Evolutionary conservation across 2,888 invertebrate species (phyloP), one percentile per base, ranked within the genome.

Genomic region (Ligdia adustata): DNA sequence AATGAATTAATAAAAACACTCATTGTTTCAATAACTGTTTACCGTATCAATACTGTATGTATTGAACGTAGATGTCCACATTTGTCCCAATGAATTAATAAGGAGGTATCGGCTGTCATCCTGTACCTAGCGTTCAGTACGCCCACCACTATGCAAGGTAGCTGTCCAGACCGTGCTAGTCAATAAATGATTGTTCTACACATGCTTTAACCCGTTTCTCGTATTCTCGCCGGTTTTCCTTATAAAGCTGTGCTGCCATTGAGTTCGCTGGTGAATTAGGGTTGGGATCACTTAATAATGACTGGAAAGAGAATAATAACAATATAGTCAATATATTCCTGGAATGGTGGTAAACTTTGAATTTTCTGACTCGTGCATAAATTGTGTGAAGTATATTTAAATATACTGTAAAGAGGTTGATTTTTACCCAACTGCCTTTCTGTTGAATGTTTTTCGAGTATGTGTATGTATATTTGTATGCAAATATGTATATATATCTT

Each of bases 201-300:
- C 99, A 98, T 78, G 98, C 98, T 93, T 98, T 98, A 79, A 99
- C 99, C 92, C 98, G 94, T 92, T 99, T 99, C 92, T 99, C 99
- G 89, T 99, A 99, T 92, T 99, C 99, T 77, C 99, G 94, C 75
- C 98, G 94, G 89, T 99, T 99, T 91, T 99, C 99, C 93, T 99
- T 98, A 92, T 99, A 99, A 76, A 99, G 94, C 91, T 99, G 99
- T 66, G 99, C 99, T 77, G 99, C 99, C 94, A 98, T 96, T 69
- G 98, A 98, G 91, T 99, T 99, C 69, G 99, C 99, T 75, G 99
- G 99, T 68, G 98, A 99, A 92, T 99, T 99, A 65, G 99, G 99
- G 91, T 99, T 99, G 57, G 99, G 99, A 92, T 99, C 99, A 93
- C 99, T 99, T 90, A 99, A 93, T 91, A 99, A 93, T 77, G 99